These are phyloP conservation scores for Odontomyia ornata DNA, from an alignment of 2,888 invertebrate genomes.

Conservation along the genomic window DNA sequence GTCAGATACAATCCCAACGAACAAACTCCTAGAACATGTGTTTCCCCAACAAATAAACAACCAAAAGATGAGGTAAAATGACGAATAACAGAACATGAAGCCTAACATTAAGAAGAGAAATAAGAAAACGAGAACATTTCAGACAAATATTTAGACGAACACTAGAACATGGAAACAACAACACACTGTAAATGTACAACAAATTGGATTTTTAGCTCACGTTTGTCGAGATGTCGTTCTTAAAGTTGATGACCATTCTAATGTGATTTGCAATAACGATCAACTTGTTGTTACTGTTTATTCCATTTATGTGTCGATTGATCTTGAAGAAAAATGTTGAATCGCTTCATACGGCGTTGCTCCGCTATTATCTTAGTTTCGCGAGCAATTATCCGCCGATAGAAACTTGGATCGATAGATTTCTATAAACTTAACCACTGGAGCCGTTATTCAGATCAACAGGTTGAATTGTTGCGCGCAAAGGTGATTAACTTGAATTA, in stretches of 20 bases:
- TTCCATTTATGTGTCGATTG: neutral
- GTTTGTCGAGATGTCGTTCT: conserved; percentile 11
- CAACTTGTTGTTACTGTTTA: neutral
- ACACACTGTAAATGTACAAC: neutral
- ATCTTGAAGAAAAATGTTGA: conserved; percentile 22
- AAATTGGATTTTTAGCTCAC: conserved; percentile 31
- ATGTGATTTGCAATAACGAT: conserved; percentile 6
- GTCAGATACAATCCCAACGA: no score
- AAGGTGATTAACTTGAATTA: conserved; percentile 3
- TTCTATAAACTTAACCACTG: neutral
- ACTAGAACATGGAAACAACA: conserved; percentile 20
- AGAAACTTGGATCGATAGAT: neutral
- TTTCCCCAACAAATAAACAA: neutral
- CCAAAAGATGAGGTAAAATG: neutral
- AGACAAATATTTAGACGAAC: conserved; percentile 22
- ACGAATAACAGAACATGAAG: neutral
- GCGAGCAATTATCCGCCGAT: neutral
- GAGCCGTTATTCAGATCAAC: conserved; percentile 7
- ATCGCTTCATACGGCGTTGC: conserved; percentile 4
- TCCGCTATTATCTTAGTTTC: conserved; percentile 1
- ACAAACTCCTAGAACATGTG: no score
- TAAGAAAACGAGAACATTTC: neutral
- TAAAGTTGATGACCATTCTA: conserved; percentile 39
- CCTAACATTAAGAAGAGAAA: conserved; percentile 7
- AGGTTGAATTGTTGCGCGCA: neutral